Evolutionary conservation across 1,140 invertebrate species (phyloP).

Genomic region (honey bee (Apis mellifera)): DNA sequence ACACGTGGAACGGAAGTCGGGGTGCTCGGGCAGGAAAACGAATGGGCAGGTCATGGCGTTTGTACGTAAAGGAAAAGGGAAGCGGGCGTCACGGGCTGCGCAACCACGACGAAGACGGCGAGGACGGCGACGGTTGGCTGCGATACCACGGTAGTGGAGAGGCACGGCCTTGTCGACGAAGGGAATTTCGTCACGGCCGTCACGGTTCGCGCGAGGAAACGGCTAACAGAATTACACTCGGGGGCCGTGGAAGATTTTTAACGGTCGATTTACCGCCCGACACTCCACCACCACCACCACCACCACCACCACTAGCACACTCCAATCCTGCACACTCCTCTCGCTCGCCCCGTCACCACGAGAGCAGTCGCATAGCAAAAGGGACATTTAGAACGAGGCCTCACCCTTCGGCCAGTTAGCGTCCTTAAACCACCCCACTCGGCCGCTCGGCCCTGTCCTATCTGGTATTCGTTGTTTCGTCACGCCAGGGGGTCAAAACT

Average conservation of each 20-base stretch:
- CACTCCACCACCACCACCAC: not conserved
- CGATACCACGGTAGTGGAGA: not conserved
- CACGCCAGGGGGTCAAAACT: constrained; percentile 78
- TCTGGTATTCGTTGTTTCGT: constrained; percentile 74
- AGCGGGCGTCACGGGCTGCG: not conserved
- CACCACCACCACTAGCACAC: not conserved
- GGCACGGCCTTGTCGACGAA: constrained; percentile 35
- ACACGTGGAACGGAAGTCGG: constrained; percentile 41
- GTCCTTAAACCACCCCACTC: constrained; percentile 64
- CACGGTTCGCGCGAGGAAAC: constrained; percentile 57
- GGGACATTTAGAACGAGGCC: constrained; percentile 18
- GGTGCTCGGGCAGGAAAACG: constrained; percentile 58
- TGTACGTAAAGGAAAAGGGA: constrained; percentile 25
- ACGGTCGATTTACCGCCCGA: constrained; percentile 78
- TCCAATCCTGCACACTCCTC: not conserved
- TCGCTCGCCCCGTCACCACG: too few species aligned
- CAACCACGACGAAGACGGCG: constrained; percentile 11
- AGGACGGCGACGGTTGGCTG: not conserved
- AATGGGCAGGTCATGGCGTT: constrained; percentile 48
- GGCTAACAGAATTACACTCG: constrained; percentile 79
- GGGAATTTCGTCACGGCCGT: constrained; percentile 63
- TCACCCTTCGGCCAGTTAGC: constrained; percentile 69
- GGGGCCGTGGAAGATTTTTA: constrained; percentile 75
- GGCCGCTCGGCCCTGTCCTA: constrained; percentile 21
- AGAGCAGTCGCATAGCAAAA: constrained; percentile 23